Evolutionary conservation across 2,113 vertebrate genomes (phyloP), one percentile per base, ranked within the genome.

Genomic region (Trinectes maculatus): DNA sequence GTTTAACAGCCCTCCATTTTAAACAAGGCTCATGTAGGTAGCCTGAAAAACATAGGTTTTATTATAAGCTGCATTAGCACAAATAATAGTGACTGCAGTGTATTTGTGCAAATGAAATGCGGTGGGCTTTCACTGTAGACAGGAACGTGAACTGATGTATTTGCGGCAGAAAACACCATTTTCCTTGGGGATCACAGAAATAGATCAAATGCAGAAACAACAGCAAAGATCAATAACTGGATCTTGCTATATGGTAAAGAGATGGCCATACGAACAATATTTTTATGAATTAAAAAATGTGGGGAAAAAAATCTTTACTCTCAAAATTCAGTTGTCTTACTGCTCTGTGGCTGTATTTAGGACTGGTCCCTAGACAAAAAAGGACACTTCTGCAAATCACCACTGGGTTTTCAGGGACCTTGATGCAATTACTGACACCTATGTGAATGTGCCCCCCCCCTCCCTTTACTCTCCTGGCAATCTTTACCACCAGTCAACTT

Each of bases 301-400:
- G 3, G 12, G 29, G 42, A 52, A 25, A 7, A 8, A 1, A 40
- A 49, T 33, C 43, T 58, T 44, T 21, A 8, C 53, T 15, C 21
- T 47, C 1, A 16, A 31, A 61, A n/a, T 18, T 36, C 40, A 28
- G 29, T 51, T 39, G 49, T 39, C 53, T 63, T 71, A 51, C 43
- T 72, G 42, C 39, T 69, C 66, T 60, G 21, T 74, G 61, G 58
- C 54, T 85, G 74, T 58, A 79, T 85, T 80, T 80, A 79, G 77
- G 73, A 56, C 79, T 80, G 37, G 61, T 85, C 80, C 80, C 80
- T 25, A 58, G 82, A 71, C 60, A 42, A 46, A 82, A 71, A 80
- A 75, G 81, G 16, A 85, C 51, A 78, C 71, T 68, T 54, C 76
- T 66, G 72, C 43, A 81, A 74, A 84, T 68, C 63, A 63, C 34